Conservation (phyloP, 2,113 vertebrate species). For the Silurus asotus region DNA sequence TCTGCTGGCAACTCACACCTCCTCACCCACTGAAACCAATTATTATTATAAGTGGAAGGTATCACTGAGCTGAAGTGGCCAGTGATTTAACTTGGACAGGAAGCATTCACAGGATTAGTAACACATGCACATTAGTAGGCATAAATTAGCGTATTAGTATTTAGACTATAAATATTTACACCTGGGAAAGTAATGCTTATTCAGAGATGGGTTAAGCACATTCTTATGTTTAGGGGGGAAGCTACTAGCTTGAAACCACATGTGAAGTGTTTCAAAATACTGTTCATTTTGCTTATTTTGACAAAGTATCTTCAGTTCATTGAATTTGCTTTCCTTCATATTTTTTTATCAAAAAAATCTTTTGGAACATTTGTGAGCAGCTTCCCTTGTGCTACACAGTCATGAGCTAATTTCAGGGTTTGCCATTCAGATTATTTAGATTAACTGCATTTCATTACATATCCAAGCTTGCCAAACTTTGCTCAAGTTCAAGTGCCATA, state of each 20-base stretch:
- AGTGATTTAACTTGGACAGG: constrained; percentile 71
- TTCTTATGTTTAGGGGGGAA: neutral
- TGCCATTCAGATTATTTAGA: no score
- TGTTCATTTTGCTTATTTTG: neutral
- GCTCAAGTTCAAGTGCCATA: neutral
- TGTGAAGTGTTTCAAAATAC: neutral
- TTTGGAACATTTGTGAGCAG: no score
- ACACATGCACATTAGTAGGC: constrained; percentile 43
- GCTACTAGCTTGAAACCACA: neutral
- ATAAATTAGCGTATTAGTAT: neutral
- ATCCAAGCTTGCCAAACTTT: neutral
- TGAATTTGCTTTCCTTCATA: no score
- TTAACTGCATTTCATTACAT: no score
- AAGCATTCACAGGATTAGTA: constrained; percentile 68
- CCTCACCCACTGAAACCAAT: constrained; percentile 69
- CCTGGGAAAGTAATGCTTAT: neutral
- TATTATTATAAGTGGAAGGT: constrained; percentile 72
- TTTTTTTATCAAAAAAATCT: neutral
- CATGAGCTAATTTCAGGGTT: no score
- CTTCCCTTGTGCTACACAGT: no score
- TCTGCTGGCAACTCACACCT: constrained; percentile 56
- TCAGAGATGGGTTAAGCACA: neutral
- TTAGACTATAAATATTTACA: neutral
- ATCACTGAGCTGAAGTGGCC: constrained; percentile 65
- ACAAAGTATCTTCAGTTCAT: no score